Evolutionary conservation across 1,140 invertebrate species (phyloP), one percentile per base, ranked within the genome.

Genomic region (Micrasema longulum): DNA sequence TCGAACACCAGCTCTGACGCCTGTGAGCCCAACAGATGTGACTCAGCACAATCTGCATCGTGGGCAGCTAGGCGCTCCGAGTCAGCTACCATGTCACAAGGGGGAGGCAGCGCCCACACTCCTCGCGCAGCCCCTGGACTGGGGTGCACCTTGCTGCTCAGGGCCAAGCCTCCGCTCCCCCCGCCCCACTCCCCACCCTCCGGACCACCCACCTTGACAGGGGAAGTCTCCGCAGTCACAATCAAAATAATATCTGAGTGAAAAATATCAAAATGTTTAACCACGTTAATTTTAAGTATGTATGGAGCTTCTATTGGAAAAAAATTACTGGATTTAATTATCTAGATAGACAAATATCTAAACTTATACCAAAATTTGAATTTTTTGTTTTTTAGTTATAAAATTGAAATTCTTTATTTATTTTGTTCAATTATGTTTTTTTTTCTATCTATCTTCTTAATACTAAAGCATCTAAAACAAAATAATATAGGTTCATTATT

Each of bases 91-190:
- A 91, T 92, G 77, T 89, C 89, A 80, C 89, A 91, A 20, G 87
- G 88, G 77, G 88, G 87, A 81, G 89, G 89, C 84, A 93, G 84
- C 80, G 92, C 92, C 92, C 92, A 94, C 81, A 94, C 92, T 80
- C 91, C 93, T 80, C 92, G 91, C 79, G 92, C 93, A 78, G 91
- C 91, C 86, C 93, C 92, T 81, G 92, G 92, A 85, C 92, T 93
- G 73, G 92, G 89, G 76, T 88, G 89, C 82, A 90, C 88, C 82
- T 88, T 88, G 77, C 84, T 86, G 79, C 82, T 81, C 71, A 82
- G 80, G 81, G 81, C 82, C 77, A 79, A 77, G 69, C 57, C 57
- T 35, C 36, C 9, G 38, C 20, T 38, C 20, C 65, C 22, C 55
- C 53, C 22, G 18, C 41, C 60, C 43, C 60, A n/a, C 60, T 41